Base-by-base conservation (phyloP, 2,888 invertebrate genomes). In the Melangyna quadrimaculata region DNA sequence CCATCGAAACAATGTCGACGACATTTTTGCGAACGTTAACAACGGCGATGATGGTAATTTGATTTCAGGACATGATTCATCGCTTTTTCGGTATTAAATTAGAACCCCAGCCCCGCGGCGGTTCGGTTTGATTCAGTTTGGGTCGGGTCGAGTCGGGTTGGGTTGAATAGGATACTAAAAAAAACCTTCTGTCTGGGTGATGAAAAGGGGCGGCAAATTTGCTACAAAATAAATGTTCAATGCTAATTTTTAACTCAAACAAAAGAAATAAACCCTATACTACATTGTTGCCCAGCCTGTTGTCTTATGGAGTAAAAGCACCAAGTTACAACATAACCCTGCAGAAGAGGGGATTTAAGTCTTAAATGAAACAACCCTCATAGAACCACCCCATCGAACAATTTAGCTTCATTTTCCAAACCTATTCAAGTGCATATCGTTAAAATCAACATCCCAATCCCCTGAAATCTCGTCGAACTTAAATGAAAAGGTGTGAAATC, bases 11-110 rank as follows among this genome's bases (percentile, higher is more conserved):
- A 86, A 86, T 81, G 81, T 86, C 86, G 70, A 61, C 78, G 81
- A 78, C 78, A 63, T 59, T 73, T 22, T 69, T 72, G 35, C 81
- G 51, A 81, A 67, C 72, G 82, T 78, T 82, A 80, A 87, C 82
- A 82, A 82, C 78, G 57, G 48, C 35, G 74, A 87, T 82, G 82
- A 82, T 82, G 61, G 87, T 87, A 87, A 87, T 87, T 87, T 78
- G 87, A 87, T 82, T 87, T 82, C 87, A 78, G 67, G 59, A 67
- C 82, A 87, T 87, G 87, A 87, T 78, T 87, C 87, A 87, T 82
- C 78, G 78, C 78, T 71, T 74, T 86, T 86, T 87, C 48, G 82
- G 73, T 74, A 78, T 78, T 69, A 82, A 82, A 82, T 87, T 87
- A 78, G 71, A 65, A 69, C 35, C 27, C 40, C n/a, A n/a, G n/a